These are phyloP conservation scores for Eubasilissa regina DNA, from an alignment of 1,140 invertebrate species.

Conservation along the genomic window DNA sequence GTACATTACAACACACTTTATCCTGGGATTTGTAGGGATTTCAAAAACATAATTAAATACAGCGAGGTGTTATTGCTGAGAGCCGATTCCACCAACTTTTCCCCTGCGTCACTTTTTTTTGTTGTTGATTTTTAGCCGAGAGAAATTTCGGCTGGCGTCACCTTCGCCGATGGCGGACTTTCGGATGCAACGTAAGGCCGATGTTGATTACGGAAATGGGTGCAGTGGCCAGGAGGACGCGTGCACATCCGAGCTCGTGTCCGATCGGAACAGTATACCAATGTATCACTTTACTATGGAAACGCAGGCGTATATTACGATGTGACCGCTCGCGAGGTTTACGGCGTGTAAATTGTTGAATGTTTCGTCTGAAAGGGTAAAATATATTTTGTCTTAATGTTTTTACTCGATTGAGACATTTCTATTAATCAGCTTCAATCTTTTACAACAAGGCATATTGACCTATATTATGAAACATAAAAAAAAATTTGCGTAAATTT, in stretches of 20 bases:
- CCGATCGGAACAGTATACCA: neutral
- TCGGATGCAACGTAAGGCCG: neutral
- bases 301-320: too few species aligned
- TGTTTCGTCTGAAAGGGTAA: too few species aligned
- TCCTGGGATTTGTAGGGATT: neutral
- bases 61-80: too few species aligned
- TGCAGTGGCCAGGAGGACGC: neutral
- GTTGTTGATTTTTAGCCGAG: slow-evolving; percentile 36
- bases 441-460: too few species aligned
- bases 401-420: too few species aligned
- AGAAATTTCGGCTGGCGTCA: neutral
- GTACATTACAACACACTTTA: too few species aligned
- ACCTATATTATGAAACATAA: too few species aligned
- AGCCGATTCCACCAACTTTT: slow-evolving; percentile 25
- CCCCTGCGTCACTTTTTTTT: slow-evolving; percentile 29
- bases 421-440: too few species aligned
- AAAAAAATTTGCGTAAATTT: too few species aligned
- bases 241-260: neutral
- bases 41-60: neutral
- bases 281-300: slow-evolving; percentile 23
- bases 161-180: neutral
- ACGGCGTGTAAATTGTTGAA: neutral
- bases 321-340: neutral
- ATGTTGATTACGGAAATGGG: too few species aligned
- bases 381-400: too few species aligned